Evolutionary conservation across 2,113 vertebrate species (phyloP).

Genomic region (Chiloscyllium plagiosum): DNA sequence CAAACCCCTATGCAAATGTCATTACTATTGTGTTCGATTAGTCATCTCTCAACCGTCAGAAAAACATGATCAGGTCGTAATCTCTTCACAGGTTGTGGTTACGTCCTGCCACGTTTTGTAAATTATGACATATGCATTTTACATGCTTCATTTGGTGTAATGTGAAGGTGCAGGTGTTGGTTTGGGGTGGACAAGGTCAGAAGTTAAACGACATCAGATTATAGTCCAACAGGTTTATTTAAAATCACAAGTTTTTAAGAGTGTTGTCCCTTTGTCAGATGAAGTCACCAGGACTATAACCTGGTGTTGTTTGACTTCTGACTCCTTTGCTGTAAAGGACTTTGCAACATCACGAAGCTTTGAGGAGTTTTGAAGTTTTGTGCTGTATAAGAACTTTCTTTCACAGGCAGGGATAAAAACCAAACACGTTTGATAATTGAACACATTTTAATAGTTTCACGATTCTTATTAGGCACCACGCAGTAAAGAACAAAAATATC

Average conservation of each 20-base stretch:
- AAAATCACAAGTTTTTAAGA: no score
- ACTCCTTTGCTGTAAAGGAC: neutral
- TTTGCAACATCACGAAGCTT: neutral
- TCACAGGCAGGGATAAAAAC: neutral
- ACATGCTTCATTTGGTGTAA: no score
- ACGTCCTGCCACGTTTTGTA: neutral
- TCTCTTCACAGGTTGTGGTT: neutral
- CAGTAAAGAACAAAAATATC: neutral
- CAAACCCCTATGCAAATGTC: neutral
- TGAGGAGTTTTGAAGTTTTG: neutral
- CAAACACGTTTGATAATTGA: neutral
- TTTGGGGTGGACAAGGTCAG: no score
- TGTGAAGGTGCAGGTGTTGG: no score
- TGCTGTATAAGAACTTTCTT: neutral
- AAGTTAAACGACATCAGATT: no score
- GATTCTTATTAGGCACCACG: neutral
- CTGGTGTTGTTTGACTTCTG: no score
- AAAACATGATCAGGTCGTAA: neutral
- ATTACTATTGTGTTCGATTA: neutral
- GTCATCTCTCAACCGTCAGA: neutral
- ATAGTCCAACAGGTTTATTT: no score
- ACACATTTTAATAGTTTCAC: slow-evolving; percentile 29
- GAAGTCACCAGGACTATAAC: no score
- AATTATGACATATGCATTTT: neutral
- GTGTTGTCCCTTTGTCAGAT: no score